Conservation (phyloP, 2,888 invertebrate species). For the Agrochola lota region DNA sequence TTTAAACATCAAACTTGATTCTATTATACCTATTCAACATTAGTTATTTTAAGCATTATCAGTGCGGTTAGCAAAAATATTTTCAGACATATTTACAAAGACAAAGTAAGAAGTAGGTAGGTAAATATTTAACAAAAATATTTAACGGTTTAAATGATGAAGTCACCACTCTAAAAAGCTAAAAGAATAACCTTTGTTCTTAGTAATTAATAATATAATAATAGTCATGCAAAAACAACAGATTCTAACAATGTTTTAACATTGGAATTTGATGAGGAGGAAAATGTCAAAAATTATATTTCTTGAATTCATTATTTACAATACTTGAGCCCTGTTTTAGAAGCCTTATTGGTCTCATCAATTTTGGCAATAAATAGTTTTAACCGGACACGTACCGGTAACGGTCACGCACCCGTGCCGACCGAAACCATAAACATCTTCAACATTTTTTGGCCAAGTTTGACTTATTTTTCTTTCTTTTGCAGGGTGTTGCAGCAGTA, state of each 20-base stretch:
- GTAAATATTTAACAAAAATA: too few species aligned
- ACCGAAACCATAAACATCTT: too few species aligned
- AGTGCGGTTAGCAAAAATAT: slow-evolving; percentile 5
- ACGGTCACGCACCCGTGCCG: too few species aligned
- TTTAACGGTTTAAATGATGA: slow-evolving; percentile 41
- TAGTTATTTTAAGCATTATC: slow-evolving; percentile 7
- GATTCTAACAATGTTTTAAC: neutral
- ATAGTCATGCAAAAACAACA: neutral
- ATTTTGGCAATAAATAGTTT: neutral
- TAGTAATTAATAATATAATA: neutral
- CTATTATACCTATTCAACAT: neutral
- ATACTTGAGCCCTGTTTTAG: neutral
- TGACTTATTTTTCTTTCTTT: slow-evolving; percentile 44
- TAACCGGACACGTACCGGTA: too few species aligned
- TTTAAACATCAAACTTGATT: neutral
- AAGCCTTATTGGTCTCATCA: too few species aligned
- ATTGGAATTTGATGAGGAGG: slow-evolving; percentile 2
- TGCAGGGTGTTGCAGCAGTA: slow-evolving; percentile 85
- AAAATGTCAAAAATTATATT: neutral
- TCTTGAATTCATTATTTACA: neutral
- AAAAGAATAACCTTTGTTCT: slow-evolving; percentile 37
- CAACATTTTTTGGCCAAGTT: neutral
- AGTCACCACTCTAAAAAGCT: slow-evolving; percentile 9
- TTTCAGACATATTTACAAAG: slow-evolving; percentile 7
- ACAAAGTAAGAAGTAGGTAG: slow-evolving; percentile 18